These are phyloP conservation scores for Asteroscopus sphinx DNA, from an alignment of 2,888 invertebrate species.

Conservation along the genomic window DNA sequence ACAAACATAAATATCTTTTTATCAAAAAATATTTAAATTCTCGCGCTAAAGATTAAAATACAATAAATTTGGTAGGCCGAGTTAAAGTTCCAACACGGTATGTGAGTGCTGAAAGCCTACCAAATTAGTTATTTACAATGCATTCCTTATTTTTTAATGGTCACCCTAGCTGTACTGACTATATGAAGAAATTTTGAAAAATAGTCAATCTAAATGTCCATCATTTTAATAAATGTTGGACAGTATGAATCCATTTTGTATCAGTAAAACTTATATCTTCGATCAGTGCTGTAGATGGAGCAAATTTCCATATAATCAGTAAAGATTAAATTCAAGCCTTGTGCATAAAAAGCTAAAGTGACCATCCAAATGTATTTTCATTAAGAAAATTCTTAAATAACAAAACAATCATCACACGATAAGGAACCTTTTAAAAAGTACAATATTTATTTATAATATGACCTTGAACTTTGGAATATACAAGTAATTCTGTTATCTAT, in stretches of 20 bases:
- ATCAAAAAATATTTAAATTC: slow-evolving; percentile 41
- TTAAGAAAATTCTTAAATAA: slow-evolving; percentile 75
- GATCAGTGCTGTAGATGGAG: background rate
- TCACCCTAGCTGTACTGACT: slow-evolving; percentile 72
- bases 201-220: slow-evolving; percentile 1
- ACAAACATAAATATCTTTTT: slow-evolving; percentile 53
- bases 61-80: slow-evolving; percentile 80
- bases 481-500: background rate
- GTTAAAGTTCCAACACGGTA: slow-evolving; percentile 75
- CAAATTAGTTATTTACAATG: slow-evolving; percentile 87
- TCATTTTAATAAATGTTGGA: slow-evolving; percentile 7
- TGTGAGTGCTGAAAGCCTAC: slow-evolving; percentile 81
- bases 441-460: slow-evolving; percentile 73
- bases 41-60: slow-evolving; percentile 55
- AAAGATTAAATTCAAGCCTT: slow-evolving; percentile 61
- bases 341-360: slow-evolving; percentile 72
- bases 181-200: slow-evolving; percentile 55
- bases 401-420: slow-evolving; percentile 86
- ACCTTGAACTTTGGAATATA: slow-evolving; percentile 64
- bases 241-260: slow-evolving; percentile 2
- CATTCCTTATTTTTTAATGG: slow-evolving; percentile 78
- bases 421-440: slow-evolving; percentile 82
- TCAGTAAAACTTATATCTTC: background rate
- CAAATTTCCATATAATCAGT: slow-evolving; percentile 62
- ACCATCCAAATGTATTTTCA: slow-evolving; percentile 67